Evolutionary conservation across 2,888 invertebrate species (phyloP).

Genomic region (Bombyx huttoni): DNA sequence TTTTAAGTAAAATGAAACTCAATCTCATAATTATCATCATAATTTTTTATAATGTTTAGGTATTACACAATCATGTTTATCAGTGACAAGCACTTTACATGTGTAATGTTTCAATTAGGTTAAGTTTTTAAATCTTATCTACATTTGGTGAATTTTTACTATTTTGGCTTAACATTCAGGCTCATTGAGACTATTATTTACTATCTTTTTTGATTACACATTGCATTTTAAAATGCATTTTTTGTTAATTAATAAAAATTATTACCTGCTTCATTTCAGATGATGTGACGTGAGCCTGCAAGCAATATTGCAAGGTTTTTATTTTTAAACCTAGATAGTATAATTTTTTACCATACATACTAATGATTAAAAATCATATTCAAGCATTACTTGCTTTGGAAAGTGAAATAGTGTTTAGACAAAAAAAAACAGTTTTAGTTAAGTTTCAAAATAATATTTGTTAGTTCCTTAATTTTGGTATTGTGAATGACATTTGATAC

Average conservation of each 20-base stretch:
- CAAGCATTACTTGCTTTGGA: no score
- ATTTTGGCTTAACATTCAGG: background rate
- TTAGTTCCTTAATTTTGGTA: no score
- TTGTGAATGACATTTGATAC: no score
- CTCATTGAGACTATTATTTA: background rate
- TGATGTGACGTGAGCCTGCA: constrained; percentile 66
- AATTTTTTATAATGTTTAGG: no score
- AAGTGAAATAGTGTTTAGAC: no score
- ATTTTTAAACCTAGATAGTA: background rate
- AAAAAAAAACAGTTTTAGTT: no score
- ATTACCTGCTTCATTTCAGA: constrained; percentile 73
- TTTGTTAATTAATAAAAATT: no score
- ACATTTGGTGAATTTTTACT: background rate
- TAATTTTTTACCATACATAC: constrained; percentile 2
- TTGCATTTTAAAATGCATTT: background rate
- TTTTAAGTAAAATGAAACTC: no score
- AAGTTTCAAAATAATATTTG: no score
- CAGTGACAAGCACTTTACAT: constrained; percentile 2
- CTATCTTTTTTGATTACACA: background rate
- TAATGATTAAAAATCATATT: background rate
- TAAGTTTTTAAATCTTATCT: background rate
- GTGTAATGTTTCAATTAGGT: background rate
- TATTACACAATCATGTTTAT: constrained; percentile 3
- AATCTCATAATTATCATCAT: no score
- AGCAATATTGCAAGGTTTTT: constrained; percentile 11